Evolutionary conservation across 2,888 invertebrate genomes (phyloP), one percentile per base, ranked within the genome.

Genomic region (Bimastos eiseni): DNA sequence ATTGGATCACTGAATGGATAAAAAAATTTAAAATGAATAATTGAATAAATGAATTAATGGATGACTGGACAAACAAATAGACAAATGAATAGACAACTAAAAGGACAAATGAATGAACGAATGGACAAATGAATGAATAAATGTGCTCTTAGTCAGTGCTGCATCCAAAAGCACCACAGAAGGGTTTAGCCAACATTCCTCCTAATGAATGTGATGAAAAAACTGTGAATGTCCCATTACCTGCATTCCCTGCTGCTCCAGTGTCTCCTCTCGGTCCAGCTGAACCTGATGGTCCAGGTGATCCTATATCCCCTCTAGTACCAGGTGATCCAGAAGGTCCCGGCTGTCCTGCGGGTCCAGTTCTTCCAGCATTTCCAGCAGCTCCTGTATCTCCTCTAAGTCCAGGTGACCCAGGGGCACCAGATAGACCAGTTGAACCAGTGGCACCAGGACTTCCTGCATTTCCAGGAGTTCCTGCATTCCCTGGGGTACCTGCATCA

Each of bases 291-390:
- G 90, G 90, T 89, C 92, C 92, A 49, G 90, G 41, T 17, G 90
- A 38, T 38, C 91, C 91, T n/a, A 38, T 49, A 17, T 86, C 89
- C 19, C 91, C 91, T 55, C 90, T 33, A n/a, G 55, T 49, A 41
- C 91, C 91, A 3, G 70, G 70, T 15, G 41, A 24, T 37, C 91
- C 91, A 84, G 90, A 49, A 24, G 88, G 90, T 90, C 90, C 88
- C 17, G 90, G 90, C 49, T 34, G 90, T 55, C 84, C 89, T 44
- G 30, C 88, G 55, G 89, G 83, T 44, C 92, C 92, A 90, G 90
- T 6, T 38, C 86, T 88, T 91, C 92, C 92, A n/a, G 91, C 41
- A 44, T 89, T 86, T 38, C 92, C 92, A 83, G 91, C 30, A 6
- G 90, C 86, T 44, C 83, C 90, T 8, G 38, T 30, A 38, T 36